These are phyloP conservation scores for Tolmerus cingulatus DNA, from an alignment of 2,888 invertebrate species.

Conservation along the genomic window DNA sequence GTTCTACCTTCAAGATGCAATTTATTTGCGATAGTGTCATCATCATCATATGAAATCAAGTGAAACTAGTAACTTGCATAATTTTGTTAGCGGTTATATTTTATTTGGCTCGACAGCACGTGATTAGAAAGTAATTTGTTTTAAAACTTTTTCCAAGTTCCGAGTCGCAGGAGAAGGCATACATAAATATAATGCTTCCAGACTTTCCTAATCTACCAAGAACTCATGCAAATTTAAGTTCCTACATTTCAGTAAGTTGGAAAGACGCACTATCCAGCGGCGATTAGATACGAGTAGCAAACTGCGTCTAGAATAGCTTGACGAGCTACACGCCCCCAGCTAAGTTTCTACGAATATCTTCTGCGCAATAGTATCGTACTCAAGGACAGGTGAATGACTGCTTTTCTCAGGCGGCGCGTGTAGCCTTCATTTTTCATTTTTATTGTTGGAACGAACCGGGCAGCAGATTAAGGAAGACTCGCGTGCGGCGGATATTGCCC, in stretches of 20 bases:
- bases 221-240: not conserved
- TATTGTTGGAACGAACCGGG: not conserved
- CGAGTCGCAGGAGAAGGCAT: not conserved
- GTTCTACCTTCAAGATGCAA: no score
- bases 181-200: not conserved
- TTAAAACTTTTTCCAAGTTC: not conserved
- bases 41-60: no score
- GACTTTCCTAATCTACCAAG: not conserved
- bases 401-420: not conserved
- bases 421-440: not conserved
- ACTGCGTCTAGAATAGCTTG: not conserved
- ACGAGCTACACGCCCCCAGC: not conserved
- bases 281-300: not conserved
- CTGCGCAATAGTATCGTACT: not conserved
- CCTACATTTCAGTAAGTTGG: not conserved
- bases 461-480: not conserved
- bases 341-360: not conserved
- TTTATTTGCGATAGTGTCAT: no score
- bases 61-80: not conserved
- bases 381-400: not conserved
- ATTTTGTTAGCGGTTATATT: not conserved
- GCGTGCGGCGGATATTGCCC: not conserved
- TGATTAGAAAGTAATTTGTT: not conserved
- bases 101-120: not conserved
- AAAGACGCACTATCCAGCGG: not conserved